Evolutionary conservation across 2,113 vertebrate species (phyloP).

Genomic region (Cyanoliseus patagonus): DNA sequence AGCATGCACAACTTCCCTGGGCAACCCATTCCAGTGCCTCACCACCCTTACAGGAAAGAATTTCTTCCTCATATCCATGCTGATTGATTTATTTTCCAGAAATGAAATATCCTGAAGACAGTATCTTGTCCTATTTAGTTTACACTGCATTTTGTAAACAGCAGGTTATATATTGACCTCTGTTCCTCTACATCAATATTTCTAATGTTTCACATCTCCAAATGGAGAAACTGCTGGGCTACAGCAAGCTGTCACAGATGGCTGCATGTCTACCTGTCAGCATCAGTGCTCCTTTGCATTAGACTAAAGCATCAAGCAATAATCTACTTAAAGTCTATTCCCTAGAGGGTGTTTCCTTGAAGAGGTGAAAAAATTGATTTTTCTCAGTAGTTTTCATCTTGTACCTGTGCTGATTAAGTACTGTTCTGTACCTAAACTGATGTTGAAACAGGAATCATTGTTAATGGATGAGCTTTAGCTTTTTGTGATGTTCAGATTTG

Average conservation of each 20-base stretch:
- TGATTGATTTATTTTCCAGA: neutral
- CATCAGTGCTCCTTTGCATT: neutral
- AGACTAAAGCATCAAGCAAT: slow-evolving; percentile 17
- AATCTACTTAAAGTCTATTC: neutral
- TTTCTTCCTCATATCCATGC: too few species aligned
- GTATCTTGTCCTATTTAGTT: neutral
- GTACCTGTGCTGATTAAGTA: neutral
- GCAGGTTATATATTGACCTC: neutral
- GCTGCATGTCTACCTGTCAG: neutral
- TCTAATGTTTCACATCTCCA: slow-evolving; percentile 2
- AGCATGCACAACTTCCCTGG: too few species aligned
- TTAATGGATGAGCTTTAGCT: neutral
- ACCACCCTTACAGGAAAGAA: too few species aligned
- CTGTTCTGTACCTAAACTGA: neutral
- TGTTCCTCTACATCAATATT: slow-evolving; percentile 3
- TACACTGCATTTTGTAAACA: neutral
- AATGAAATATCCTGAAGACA: neutral
- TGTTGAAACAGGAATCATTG: neutral
- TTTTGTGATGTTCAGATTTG: neutral
- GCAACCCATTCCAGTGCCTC: too few species aligned
- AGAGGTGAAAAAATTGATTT: neutral
- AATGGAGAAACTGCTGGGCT: slow-evolving; percentile 6
- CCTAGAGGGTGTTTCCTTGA: neutral
- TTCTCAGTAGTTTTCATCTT: slow-evolving; percentile 1
- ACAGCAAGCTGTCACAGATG: neutral